A percentile compares a stretch with the other conserved stretches of the same genome.
phyloP scores from a whole-genome alignment of 37 sponge, comb jelly and placozoan species.

The Beroe forskalii region DNA sequence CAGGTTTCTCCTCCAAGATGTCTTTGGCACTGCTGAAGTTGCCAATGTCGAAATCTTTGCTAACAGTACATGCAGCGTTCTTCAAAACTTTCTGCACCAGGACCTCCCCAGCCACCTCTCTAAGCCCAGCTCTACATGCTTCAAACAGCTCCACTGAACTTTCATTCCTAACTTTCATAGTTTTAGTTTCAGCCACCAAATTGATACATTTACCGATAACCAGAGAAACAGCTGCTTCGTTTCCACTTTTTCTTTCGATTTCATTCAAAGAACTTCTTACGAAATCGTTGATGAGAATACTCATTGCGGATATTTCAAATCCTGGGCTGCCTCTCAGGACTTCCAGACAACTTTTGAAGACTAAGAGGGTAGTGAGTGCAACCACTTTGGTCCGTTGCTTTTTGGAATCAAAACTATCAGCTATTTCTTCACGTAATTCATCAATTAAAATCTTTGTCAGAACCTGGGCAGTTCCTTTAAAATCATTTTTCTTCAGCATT shows the following conservation, averaged over 20 bases:
- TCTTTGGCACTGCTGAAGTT: slow-evolving; percentile 24
- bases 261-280: background rate
- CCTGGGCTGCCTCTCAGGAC: background rate
- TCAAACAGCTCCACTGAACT: slow-evolving; percentile 32
- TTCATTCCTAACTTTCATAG: background rate
- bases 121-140: slow-evolving; percentile 4
- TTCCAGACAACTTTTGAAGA: slow-evolving; percentile 21
- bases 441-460: background rate
- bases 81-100: background rate
- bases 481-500: background rate
- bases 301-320: background rate
- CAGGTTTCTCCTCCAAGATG: slow-evolving; percentile 17
- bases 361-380: background rate
- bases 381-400: background rate
- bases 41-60: background rate
- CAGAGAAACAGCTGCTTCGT: slow-evolving; percentile 4
- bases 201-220: slow-evolving; percentile 17
- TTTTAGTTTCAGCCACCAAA: background rate
- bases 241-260: background rate
- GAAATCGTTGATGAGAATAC: background rate
- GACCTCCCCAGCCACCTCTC: background rate
- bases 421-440: background rate
- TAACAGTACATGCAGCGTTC: background rate
- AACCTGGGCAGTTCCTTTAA: background rate
- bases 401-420: background rate